phyloP scores from a whole-genome alignment of 2,797 vertebrate species.

The Diplodus puntazzo region DNA sequence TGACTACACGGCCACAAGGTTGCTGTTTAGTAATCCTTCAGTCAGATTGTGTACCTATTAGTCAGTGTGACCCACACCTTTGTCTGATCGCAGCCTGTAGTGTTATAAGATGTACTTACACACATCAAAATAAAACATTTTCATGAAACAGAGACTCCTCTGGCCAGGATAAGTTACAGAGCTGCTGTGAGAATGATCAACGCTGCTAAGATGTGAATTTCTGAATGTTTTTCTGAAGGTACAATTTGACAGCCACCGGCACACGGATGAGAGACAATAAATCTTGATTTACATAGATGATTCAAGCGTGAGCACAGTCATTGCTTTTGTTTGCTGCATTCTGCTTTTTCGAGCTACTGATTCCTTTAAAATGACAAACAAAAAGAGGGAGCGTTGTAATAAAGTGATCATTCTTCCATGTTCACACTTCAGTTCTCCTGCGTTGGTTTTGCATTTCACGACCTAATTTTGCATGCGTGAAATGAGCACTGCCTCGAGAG shows the following conservation, averaged over 20 bases:
- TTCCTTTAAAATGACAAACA: constrained; percentile 50
- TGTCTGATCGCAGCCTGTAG: constrained; percentile 26
- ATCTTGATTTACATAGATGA: constrained; percentile 63
- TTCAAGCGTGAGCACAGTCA: constrained; percentile 49
- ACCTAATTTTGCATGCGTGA: constrained; percentile 73
- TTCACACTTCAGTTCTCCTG: constrained; percentile 70
- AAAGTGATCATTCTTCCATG: constrained; percentile 60
- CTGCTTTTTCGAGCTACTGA: constrained; percentile 44
- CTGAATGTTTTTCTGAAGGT: constrained; percentile 36
- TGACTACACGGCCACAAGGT: constrained; percentile 38
- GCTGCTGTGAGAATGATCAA: constrained; percentile 18
- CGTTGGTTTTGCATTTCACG: constrained; percentile 69
- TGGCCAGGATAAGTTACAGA: constrained; percentile 17
- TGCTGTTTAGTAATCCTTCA: constrained; percentile 55
- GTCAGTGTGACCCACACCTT: constrained; percentile 40
- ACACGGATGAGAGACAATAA: constrained; percentile 35
- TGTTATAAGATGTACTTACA: constrained; percentile 22
- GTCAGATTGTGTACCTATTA: constrained; percentile 46
- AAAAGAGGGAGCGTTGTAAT: constrained; percentile 58
- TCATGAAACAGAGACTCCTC: constrained; percentile 28
- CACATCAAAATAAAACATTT: constrained; percentile 24
- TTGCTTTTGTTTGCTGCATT: constrained; percentile 52
- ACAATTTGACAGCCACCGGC: constrained; percentile 38
- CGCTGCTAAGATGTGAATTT: constrained; percentile 40
- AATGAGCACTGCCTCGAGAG: constrained; percentile 60